Conservation (phyloP, 2,113 vertebrate genomes). For the Pterocles burchelli region DNA sequence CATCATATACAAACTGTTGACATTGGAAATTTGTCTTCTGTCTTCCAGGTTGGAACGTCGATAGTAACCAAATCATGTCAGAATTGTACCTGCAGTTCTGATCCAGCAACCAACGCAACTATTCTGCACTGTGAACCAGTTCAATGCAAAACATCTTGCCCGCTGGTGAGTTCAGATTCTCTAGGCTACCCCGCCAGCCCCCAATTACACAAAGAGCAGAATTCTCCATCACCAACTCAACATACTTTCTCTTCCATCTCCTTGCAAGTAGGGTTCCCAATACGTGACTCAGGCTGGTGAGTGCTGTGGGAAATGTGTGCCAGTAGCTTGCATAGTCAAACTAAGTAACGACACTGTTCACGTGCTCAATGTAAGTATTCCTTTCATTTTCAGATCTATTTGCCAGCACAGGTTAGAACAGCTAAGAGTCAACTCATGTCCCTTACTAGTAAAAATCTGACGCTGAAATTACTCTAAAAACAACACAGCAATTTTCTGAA, state of each 20-base stretch:
- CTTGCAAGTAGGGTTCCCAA: conserved; percentile 72
- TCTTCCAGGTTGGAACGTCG: neutral
- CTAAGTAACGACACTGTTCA: conserved; percentile 45
- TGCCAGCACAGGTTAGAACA: neutral
- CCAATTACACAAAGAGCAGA: neutral
- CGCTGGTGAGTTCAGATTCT: conserved; percentile 45
- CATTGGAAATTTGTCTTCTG: neutral
- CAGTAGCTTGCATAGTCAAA: conserved; percentile 70
- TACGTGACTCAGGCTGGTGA: conserved; percentile 47
- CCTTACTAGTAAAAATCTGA: neutral
- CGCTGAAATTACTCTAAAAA: neutral
- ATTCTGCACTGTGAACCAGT: conserved; percentile 61
- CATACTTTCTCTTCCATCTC: neutral
- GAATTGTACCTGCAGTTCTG: conserved; percentile 77
- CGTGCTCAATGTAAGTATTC: conserved; percentile 65
- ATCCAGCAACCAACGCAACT: conserved; percentile 48
- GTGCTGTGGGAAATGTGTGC: conserved; percentile 86
- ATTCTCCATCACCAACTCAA: neutral
- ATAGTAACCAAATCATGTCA: neutral
- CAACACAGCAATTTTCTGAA: neutral
- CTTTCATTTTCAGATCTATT: neutral
- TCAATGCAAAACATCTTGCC: conserved; percentile 75
- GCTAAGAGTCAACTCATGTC: neutral
- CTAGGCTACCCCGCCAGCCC: neutral
- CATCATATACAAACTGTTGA: neutral